Evolutionary conservation across 2,797 vertebrate species (phyloP).

Genomic region (Sylvilagus floridanus): DNA sequence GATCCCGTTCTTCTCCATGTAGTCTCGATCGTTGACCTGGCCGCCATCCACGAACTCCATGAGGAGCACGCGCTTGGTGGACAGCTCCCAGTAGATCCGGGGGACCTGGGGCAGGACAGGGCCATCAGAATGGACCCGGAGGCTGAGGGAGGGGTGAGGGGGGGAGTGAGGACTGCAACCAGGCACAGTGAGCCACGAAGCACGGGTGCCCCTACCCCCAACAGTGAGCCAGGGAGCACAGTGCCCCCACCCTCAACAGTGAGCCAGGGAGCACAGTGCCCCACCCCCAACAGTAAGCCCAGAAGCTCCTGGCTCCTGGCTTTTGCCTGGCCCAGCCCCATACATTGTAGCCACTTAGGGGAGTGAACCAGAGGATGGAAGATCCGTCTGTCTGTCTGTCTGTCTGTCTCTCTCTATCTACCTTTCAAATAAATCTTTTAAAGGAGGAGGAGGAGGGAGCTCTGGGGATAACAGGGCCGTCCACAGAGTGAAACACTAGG

Average conservation of each 20-base stretch:
- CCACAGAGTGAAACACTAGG: not conserved
- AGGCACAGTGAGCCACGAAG: accelerated
- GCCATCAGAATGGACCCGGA: not conserved
- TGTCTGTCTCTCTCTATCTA: too few relatives aligned
- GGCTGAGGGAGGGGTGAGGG: not conserved
- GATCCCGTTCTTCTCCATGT: conserved; percentile 94
- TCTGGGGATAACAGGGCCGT: accelerated
- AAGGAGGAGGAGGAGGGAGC: not conserved
- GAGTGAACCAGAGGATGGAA: too few relatives aligned
- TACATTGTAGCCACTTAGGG: too few relatives aligned
- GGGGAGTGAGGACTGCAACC: too few relatives aligned
- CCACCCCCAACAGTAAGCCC: too few relatives aligned
- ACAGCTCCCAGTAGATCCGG: conserved; percentile 95
- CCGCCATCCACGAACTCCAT: conserved; percentile 98
- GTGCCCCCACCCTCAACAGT: not conserved
- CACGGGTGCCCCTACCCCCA: not conserved
- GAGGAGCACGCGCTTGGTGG: conserved; percentile 94
- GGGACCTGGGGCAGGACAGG: conserved; percentile 91
- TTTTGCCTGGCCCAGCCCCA: too few relatives aligned
- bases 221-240: not conserved
- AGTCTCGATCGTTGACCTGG: conserved; percentile 95
- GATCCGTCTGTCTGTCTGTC: too few relatives aligned
- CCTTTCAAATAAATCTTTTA: too few relatives aligned
- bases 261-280: not conserved
- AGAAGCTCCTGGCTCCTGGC: too few relatives aligned